Base-by-base conservation (phyloP, 2,888 invertebrate species). In the Stenodera caucasica region DNA sequence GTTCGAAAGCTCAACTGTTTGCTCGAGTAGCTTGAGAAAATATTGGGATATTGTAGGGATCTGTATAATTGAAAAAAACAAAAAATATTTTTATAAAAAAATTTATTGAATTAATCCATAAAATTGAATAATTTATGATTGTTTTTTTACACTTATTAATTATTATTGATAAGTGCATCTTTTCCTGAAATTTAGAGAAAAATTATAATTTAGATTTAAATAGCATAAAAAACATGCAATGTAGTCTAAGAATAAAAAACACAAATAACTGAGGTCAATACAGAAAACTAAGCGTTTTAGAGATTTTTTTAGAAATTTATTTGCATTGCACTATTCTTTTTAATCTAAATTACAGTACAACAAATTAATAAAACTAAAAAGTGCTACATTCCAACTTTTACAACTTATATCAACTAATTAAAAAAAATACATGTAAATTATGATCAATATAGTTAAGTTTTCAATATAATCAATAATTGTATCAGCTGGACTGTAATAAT, bases 221-320 rank as follows among this genome's bases (percentile, higher is more conserved):
- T 45, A n/a, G 3, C 18, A 1, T 12, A 2, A 45, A 21, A n/a
- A n/a, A 45, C 45, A 45, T 45, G 45, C 45, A 8, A 9, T 18
- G 21, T 45, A 45, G 21, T 49, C 21, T 23, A 49, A 23, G 11
- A 11, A 49, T 49, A 49, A 49, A n/a, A 49, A 45, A 45, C 15
- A 21, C 45, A 51, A 29, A 51, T 11, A 12, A 52, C 14, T 18
- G 18, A 11, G n/a, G 23, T 51, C 12, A 33, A 5, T 40, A 60
- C 55, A 8, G 64, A 57, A 49, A 54, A 53, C 60, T 56, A 63
- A 50, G 35, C 45, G n/a, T 23, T 45, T 45, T 45, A 18, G 18
- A 18, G 14, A 7, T 37, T 9, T 40, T 40, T 8, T 3, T 23
- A 23, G 45, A 45, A 23, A 45, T 45, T 45, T 45, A 45, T 45